Evolutionary conservation across 2,113 vertebrate species (phyloP).

Genomic region (Saimiri boliviensis): DNA sequence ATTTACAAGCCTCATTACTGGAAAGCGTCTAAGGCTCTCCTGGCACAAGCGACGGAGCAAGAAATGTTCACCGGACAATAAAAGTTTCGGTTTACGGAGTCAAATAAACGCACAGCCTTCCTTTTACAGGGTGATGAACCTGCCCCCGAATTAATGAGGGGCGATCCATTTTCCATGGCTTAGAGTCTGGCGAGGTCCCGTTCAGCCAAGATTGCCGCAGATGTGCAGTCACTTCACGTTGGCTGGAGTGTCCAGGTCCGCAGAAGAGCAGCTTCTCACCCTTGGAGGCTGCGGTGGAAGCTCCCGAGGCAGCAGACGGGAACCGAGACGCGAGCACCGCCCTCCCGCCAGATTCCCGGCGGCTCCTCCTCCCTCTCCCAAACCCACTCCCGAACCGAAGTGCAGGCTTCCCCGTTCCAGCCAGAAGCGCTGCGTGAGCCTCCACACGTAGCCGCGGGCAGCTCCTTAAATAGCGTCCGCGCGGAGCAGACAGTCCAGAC

Average conservation of each 20-base stretch:
- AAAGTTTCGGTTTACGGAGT: not conserved
- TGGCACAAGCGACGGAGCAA: not conserved
- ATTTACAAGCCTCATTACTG: conserved; percentile 60
- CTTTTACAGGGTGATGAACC: not conserved
- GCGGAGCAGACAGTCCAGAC: not conserved
- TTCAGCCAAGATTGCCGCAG: rapidly evolving
- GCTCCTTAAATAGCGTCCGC: not conserved
- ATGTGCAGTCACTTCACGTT: not conserved
- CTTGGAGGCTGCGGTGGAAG: not conserved
- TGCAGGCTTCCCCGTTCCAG: not conserved
- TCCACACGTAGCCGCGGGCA: conserved; percentile 63
- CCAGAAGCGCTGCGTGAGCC: conserved; percentile 31
- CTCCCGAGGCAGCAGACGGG: not conserved
- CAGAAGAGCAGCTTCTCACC: not conserved
- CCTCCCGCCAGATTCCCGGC: not conserved
- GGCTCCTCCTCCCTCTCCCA: not conserved
- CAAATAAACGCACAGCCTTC: not conserved
- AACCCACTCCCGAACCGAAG: not conserved
- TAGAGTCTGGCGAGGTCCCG: not conserved
- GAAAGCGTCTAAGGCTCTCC: not conserved
- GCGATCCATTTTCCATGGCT: not conserved
- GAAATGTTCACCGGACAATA: conserved; percentile 5
- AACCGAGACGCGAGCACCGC: not conserved
- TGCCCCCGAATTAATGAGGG: not conserved
- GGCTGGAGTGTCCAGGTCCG: rapidly evolving